Conservation (phyloP, 1,140 invertebrate genomes). For the Atta colombica region DNA sequence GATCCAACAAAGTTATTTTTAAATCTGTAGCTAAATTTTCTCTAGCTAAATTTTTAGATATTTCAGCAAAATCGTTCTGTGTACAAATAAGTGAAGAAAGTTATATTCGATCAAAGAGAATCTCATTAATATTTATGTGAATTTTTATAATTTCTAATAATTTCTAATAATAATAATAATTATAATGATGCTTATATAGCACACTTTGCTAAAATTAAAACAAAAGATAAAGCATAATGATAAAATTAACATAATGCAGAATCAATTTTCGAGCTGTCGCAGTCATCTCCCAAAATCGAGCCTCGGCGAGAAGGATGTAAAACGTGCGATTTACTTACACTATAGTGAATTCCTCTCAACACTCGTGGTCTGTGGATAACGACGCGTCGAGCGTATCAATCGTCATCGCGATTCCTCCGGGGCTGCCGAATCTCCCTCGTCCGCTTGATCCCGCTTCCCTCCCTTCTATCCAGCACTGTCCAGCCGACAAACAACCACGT, state of each 20-base stretch:
- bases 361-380: neutral
- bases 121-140: no score
- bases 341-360: constrained; percentile 2
- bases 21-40: no score
- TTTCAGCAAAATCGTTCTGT: no score
- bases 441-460: neutral
- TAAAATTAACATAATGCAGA: neutral
- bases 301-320: neutral
- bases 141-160: no score
- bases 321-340: constrained; percentile 36
- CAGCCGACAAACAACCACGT: constrained; percentile 72
- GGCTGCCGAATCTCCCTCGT: neutral
- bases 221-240: neutral
- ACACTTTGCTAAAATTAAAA: neutral
- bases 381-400: constrained; percentile 13
- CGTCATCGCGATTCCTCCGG: constrained; percentile 35
- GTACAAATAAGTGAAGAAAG: no score
- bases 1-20: no score
- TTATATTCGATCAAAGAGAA: no score
- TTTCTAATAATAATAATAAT: neutral
- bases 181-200: neutral
- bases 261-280: neutral
- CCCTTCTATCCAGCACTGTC: neutral
- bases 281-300: neutral
- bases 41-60: no score